Percentiles rank a stretch among this genome's conserved stretches.
phyloP scores from a whole-genome alignment of 2,888 invertebrate genomes.

The Drosophila mayaguana region DNA sequence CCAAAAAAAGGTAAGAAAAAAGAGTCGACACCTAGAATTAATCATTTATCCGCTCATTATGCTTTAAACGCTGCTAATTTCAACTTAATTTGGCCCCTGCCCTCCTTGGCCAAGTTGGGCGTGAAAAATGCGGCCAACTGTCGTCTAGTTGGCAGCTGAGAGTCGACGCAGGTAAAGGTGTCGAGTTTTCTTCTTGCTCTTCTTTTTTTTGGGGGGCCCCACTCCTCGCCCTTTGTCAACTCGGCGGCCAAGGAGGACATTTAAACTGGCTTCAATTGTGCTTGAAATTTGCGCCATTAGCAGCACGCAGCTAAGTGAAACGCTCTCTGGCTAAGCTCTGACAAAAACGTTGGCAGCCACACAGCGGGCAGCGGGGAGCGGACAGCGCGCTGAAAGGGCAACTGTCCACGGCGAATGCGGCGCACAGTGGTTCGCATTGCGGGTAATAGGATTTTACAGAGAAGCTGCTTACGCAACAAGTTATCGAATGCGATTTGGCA shows the following conservation, averaged over 20 bases:
- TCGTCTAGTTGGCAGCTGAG: conserved; percentile 23
- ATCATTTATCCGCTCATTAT: conserved; percentile 76
- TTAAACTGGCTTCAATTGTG: conserved; percentile 71
- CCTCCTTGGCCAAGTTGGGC: conserved; percentile 12
- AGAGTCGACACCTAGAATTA: conserved; percentile 51
- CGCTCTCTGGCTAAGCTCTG: conserved; percentile 19
- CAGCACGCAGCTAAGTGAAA: conserved; percentile 53
- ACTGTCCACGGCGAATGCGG: conserved; percentile 4
- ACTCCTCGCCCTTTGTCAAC: too few relatives aligned
- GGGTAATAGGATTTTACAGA: background rate
- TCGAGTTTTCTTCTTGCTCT: conserved; percentile 16
- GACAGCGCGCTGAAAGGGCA: conserved; percentile 5
- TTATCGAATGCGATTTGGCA: background rate
- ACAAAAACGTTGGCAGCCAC: conserved; percentile 1
- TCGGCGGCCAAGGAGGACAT: conserved; percentile 27
- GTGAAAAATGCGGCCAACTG: conserved; percentile 36
- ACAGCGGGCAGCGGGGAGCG: background rate
- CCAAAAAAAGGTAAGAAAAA: background rate
- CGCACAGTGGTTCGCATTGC: conserved; percentile 7
- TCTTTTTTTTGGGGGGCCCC: conserved; percentile 5
- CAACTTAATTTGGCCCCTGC: conserved; percentile 57
- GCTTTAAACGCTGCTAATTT: conserved; percentile 71
- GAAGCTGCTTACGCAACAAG: conserved; percentile 14
- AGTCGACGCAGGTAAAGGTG: conserved; percentile 25
- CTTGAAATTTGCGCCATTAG: conserved; percentile 73